Base-by-base conservation (phyloP, 2,113 vertebrate genomes). In the Dissostichus mawsoni region DNA sequence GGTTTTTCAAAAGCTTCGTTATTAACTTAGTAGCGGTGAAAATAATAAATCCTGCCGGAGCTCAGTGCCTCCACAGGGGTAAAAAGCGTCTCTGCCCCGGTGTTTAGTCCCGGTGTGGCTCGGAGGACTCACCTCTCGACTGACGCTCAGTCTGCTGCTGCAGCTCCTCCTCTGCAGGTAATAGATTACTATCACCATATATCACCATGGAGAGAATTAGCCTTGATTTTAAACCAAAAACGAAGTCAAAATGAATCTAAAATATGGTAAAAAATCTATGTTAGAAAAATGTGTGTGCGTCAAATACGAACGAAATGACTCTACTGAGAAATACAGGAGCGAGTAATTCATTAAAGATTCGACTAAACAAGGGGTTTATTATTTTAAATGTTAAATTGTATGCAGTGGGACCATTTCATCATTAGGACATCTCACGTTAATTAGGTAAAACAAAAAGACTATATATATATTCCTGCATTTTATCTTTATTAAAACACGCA, bases 161-260 rank as follows among this genome's bases (percentile, higher is more conserved):
- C 36, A 7, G 6, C 36, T 41, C 58, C 47, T 63, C 66, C 9
- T 51, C 63, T n/a, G 55, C 69, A 71, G 66, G 85, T 85, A 73
- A 81, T 63, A 78, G 75, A 82, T 73, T 76, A 81, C 81, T 33
- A 12, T 77, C 56, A 10, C 13, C 62, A 25, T 16, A 50, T 12
- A 36, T 3, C 33, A 17, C 6, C 0, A 25, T 0, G 3, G 12
- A 36, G 52, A 4, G 2, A 14, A 17, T 25, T 11, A 3, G 20
- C 41, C 1, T 58, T 23, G 4, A 23, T 16, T 23, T 41, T 6
- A 41, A 41, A 41, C 36, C 36, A 7, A 41, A 7, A 41, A 1
- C 6, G 6, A 41, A 56, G 16, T 29, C 4, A 18, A 29, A n/a
- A 14, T 8, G 1, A 36, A 20, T 51, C 11, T 41, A 10, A 25